Evolutionary conservation across 1,140 invertebrate species (phyloP).

Genomic region (Arion vulgaris): DNA sequence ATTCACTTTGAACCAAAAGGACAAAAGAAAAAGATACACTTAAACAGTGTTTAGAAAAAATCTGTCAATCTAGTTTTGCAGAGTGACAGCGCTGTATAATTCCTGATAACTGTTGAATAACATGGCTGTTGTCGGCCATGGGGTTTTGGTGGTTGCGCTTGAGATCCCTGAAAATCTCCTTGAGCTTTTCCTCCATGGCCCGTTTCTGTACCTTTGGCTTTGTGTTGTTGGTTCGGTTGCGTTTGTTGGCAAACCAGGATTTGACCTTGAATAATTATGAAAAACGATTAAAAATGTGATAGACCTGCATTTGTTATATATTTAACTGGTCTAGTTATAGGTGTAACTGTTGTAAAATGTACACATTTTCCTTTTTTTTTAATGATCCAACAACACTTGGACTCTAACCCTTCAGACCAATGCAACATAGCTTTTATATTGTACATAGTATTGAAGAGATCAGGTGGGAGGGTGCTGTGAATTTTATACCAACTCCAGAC

Average conservation of each 20-base stretch:
- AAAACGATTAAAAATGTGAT: too few species aligned
- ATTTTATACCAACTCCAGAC: too few species aligned
- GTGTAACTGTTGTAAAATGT: too few species aligned
- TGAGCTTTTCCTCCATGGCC: conserved; percentile 60
- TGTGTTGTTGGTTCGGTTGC: conserved; percentile 69
- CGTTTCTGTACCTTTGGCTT: conserved; percentile 67
- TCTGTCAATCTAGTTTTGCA: background rate
- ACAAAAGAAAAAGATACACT: background rate
- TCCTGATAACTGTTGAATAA: conserved; percentile 65
- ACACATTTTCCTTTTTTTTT: too few species aligned
- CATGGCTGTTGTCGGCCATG: conserved; percentile 59
- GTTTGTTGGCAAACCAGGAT: conserved; percentile 70
- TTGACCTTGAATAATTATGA: conserved; percentile 57
- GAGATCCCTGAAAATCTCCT: conserved; percentile 55
- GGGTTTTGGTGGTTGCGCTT: conserved; percentile 43
- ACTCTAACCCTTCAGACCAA: too few species aligned
- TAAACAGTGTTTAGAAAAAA: background rate
- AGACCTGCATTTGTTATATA: too few species aligned
- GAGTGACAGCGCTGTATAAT: conserved; percentile 48
- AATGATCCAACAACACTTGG: too few species aligned
- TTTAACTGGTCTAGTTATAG: too few species aligned
- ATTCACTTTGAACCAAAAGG: background rate
- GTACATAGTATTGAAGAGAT: too few species aligned
- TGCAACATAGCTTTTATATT: too few species aligned
- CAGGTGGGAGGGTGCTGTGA: too few species aligned